Evolutionary conservation across 2,888 invertebrate genomes (phyloP).

Genomic region (Amphipoea oculea): DNA sequence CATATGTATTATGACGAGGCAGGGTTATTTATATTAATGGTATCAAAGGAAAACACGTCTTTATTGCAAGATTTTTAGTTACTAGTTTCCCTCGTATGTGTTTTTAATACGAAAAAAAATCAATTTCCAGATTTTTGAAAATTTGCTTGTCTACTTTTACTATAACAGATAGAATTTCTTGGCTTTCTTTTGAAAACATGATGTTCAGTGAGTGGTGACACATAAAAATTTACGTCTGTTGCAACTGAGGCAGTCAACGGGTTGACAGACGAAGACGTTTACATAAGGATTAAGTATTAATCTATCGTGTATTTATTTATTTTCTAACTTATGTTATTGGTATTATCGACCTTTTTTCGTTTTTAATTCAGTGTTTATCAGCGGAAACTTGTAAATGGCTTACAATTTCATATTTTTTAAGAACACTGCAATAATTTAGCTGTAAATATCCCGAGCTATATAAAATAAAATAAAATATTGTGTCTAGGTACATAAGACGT

Average conservation of each 20-base stretch:
- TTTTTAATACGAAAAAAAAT: neutral
- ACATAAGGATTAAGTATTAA: neutral
- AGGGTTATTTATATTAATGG: slow-evolving; percentile 1
- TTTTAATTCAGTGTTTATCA: neutral
- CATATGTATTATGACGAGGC: neutral
- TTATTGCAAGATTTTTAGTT: neutral
- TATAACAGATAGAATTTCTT: neutral
- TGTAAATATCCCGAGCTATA: neutral
- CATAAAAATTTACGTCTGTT: neutral
- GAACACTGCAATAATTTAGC: neutral
- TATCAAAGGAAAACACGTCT: neutral
- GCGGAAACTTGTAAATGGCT: neutral
- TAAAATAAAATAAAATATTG: neutral
- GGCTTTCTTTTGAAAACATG: neutral
- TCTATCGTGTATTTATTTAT: neutral
- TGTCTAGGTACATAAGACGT: neutral
- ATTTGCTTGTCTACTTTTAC: neutral
- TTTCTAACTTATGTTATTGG: neutral
- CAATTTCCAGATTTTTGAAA: neutral
- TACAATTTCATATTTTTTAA: neutral
- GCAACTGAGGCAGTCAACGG: neutral
- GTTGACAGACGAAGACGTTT: neutral
- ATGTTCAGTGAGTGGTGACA: no score
- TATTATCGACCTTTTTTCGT: neutral
- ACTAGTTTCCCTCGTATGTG: neutral